Conservation (phyloP, 2,113 vertebrate genomes). For the Amia ocellicauda region DNA sequence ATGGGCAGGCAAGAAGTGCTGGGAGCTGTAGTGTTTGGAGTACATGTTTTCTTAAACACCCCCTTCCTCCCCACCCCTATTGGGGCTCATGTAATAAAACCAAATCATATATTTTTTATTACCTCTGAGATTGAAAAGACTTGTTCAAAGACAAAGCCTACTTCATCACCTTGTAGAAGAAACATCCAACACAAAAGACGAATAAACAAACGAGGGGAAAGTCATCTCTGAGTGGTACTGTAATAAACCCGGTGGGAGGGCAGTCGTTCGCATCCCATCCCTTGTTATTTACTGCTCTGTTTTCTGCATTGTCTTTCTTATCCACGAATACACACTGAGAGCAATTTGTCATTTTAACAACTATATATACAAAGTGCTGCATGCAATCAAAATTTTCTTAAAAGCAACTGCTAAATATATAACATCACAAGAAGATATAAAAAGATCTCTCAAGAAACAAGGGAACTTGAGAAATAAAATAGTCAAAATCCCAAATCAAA, state of each 20-base stretch:
- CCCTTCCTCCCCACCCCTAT: conserved; percentile 1
- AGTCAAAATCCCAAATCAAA: too few relatives aligned
- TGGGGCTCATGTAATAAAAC: conserved; percentile 26
- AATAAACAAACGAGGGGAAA: neutral
- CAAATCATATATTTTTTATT: conserved; percentile 32
- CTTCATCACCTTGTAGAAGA: conserved; percentile 13
- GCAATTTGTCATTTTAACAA: conserved; percentile 37
- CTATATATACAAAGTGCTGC: conserved; percentile 22
- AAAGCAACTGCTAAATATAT: conserved; percentile 29
- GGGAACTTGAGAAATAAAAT: too few relatives aligned
- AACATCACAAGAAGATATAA: too few relatives aligned
- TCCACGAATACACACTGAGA: conserved; percentile 26
- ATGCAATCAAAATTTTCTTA: conserved; percentile 32
- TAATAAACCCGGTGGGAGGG: conserved; percentile 1
- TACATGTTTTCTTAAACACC: conserved; percentile 21
- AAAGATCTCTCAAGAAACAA: too few relatives aligned
- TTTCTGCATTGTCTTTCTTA: conserved; percentile 31
- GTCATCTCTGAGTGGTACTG: neutral
- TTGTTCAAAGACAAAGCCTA: neutral
- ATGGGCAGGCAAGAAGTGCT: conserved; percentile 22
- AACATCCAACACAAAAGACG: neutral
- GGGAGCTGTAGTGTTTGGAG: conserved; percentile 16
- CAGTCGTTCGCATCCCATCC: conserved; percentile 4
- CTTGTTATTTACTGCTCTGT: conserved; percentile 37
- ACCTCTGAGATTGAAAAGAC: conserved; percentile 20